These are phyloP conservation scores for Scleropages formosus DNA, from an alignment of 2,797 vertebrate genomes.

Conservation along the genomic window DNA sequence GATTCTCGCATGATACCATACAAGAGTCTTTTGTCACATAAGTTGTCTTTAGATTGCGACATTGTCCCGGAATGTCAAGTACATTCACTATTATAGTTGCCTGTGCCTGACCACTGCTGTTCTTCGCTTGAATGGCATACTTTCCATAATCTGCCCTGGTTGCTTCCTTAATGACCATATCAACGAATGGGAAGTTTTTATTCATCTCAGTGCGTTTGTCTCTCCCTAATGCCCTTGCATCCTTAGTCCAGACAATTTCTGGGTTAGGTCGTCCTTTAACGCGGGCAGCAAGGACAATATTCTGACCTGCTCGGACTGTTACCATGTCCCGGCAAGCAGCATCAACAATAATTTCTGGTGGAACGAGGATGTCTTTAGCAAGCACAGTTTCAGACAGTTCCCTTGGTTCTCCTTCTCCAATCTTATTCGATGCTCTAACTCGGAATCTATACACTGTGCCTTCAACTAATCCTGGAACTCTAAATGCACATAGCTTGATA, in stretches of 20 bases:
- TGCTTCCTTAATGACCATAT: slow-evolving; percentile 84
- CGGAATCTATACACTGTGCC: slow-evolving; percentile 94
- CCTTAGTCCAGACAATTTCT: slow-evolving; percentile 96
- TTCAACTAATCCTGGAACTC: slow-evolving; percentile 88
- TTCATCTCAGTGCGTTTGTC: slow-evolving; percentile 81
- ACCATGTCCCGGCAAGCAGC: slow-evolving; percentile 87
- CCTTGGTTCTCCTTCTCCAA: slow-evolving; percentile 94
- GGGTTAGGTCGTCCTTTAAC: slow-evolving; percentile 96
- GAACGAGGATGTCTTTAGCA: slow-evolving; percentile 93
- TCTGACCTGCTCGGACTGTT: slow-evolving; percentile 91
- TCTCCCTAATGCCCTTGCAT: slow-evolving; percentile 79
- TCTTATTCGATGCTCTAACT: slow-evolving; percentile 87
- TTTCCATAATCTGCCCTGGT: slow-evolving; percentile 91
- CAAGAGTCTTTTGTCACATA: slow-evolving; percentile 92
- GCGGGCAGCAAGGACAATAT: slow-evolving; percentile 83
- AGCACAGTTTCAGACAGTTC: slow-evolving; percentile 86
- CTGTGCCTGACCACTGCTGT: slow-evolving; percentile 91
- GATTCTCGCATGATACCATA: slow-evolving; percentile 95
- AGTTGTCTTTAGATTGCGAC: slow-evolving; percentile 86
- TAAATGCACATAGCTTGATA: slow-evolving; percentile 85
- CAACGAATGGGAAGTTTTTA: slow-evolving; percentile 84
- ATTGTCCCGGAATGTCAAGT: slow-evolving; percentile 89
- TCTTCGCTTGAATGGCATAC: slow-evolving; percentile 92
- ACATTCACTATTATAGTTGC: slow-evolving; percentile 91
- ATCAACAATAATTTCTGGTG: slow-evolving; percentile 90